phyloP scores from a whole-genome alignment of 2,888 invertebrate genomes.

The Sarcophaga variegata region DNA sequence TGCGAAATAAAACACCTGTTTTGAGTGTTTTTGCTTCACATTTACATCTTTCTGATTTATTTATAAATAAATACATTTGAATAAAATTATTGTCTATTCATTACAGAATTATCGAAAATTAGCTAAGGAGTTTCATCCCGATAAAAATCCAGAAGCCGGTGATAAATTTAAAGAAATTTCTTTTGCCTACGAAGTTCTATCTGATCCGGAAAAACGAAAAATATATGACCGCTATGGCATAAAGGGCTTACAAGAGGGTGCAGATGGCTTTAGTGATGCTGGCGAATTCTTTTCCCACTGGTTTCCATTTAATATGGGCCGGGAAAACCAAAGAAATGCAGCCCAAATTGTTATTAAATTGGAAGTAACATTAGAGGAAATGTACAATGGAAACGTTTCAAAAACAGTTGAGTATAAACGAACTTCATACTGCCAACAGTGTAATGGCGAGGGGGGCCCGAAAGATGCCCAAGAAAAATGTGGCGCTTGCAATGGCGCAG shows the following conservation, averaged over 20 bases:
- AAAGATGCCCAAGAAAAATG: conserved; percentile 73
- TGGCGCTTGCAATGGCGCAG: conserved; percentile 75
- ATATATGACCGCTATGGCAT: conserved; percentile 93
- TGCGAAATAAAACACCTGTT: too few relatives aligned
- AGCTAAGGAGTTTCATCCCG: conserved; percentile 96
- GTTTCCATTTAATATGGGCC: conserved; percentile 85
- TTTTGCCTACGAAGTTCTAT: conserved; percentile 96
- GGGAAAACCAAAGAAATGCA: conserved; percentile 85
- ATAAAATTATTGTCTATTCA: background rate
- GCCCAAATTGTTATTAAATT: conserved; percentile 90
- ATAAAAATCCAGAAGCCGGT: conserved; percentile 94
- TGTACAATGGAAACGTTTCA: conserved; percentile 94
- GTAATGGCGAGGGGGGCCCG: conserved; percentile 79
- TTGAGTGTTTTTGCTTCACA: too few relatives aligned
- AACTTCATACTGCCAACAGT: conserved; percentile 76
- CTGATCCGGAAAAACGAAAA: conserved; percentile 92
- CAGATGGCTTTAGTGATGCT: conserved; percentile 80
- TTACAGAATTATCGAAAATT: conserved; percentile 93
- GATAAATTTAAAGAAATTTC: conserved; percentile 98
- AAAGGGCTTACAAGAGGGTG: conserved; percentile 93
- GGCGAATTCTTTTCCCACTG: conserved; percentile 87
- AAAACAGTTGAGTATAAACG: conserved; percentile 77
- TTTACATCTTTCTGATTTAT: too few relatives aligned
- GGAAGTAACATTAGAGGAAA: conserved; percentile 93
- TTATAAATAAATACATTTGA: too few relatives aligned